A percentile compares a stretch with the other conserved stretches of the same genome.
phyloP scores from a whole-genome alignment of 1,140 invertebrate genomes.

The Pseudomyrmex flavicornis region DNA sequence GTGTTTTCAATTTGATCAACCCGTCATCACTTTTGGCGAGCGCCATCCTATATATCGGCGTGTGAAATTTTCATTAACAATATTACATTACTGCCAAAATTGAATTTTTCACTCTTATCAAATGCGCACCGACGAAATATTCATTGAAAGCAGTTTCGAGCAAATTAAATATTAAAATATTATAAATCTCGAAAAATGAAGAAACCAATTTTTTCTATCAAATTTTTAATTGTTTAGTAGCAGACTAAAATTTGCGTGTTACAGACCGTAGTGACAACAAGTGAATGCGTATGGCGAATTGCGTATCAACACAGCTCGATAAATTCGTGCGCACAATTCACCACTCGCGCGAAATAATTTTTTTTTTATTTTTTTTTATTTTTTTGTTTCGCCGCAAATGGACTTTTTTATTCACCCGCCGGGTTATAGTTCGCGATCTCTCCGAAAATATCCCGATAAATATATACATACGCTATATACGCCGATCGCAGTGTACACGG shows the following conservation, averaged over 20 bases:
- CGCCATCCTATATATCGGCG: neutral
- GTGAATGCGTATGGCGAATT: neutral
- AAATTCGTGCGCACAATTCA: constrained; percentile 1
- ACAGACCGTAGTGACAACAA: neutral
- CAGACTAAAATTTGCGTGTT: neutral
- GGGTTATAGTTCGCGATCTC: constrained; percentile 9
- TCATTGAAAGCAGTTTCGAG: neutral
- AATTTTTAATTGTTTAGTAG: neutral
- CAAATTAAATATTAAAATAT: neutral
- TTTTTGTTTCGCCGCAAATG: constrained; percentile 20
- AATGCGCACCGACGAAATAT: neutral
- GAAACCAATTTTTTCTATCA: neutral
- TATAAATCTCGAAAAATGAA: neutral
- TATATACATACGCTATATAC: constrained; percentile 20
- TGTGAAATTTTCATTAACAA: neutral
- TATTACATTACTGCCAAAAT: constrained; percentile 3
- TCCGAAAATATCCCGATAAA: constrained; percentile 71
- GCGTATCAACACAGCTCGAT: neutral
- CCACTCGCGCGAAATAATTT: constrained; percentile 45
- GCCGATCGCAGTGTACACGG: constrained; percentile 60
- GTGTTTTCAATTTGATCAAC: constrained; percentile 75
- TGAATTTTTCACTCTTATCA: too few species aligned
- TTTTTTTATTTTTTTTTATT: neutral
- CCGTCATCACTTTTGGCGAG: constrained; percentile 22
- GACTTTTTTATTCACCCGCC: constrained; percentile 44